These are phyloP conservation scores for Gymnarchus niloticus DNA, from an alignment of 2,113 vertebrate species.

Conservation along the genomic window DNA sequence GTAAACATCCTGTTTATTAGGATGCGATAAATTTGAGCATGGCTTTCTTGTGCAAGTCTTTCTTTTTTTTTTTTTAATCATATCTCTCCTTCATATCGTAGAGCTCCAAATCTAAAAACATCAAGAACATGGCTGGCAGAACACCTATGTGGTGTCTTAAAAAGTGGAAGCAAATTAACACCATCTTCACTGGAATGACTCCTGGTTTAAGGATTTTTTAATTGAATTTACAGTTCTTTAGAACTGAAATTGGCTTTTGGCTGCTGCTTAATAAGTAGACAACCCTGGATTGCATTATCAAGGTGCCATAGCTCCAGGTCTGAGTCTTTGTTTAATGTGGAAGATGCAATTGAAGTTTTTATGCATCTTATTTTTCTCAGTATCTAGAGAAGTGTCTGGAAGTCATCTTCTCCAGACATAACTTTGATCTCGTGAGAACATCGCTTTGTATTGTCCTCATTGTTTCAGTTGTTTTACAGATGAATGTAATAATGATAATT, in stretches of 20 bases:
- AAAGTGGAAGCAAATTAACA: neutral
- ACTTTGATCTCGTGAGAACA: neutral
- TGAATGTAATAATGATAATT: neutral
- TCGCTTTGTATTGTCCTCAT: neutral
- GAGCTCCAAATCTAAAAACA: neutral
- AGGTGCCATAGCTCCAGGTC: too few species aligned
- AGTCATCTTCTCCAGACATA: neutral
- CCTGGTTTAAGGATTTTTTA: neutral
- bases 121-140: neutral
- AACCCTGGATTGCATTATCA: too few species aligned
- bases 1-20: neutral
- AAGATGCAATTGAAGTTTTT: too few species aligned
- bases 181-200: neutral
- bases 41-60: neutral
- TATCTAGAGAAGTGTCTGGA: neutral
- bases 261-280: too few species aligned
- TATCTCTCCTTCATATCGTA: neutral
- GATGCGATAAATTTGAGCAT: neutral
- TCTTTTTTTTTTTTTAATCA: neutral
- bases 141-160: neutral
- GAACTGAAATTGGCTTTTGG: too few species aligned
- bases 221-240: neutral
- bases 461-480: neutral
- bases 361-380: neutral
- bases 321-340: too few species aligned